Evolutionary conservation across 2,113 vertebrate genomes (phyloP), one percentile per base, ranked within the genome.

Genomic region (Eublepharis macularius): DNA sequence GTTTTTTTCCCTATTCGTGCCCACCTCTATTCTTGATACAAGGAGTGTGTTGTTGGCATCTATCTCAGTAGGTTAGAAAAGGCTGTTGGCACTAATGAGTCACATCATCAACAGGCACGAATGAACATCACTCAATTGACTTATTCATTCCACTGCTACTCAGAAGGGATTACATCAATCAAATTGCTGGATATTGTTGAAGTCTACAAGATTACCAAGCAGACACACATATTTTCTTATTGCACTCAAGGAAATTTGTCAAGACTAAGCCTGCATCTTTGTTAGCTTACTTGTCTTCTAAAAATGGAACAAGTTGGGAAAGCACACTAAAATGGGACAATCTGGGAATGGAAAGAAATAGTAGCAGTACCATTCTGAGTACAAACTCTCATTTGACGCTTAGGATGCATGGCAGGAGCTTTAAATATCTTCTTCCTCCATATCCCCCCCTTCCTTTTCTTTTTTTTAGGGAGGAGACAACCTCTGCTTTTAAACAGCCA

Each of bases 151-250:
- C 34, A 32, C 36, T 45, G 69, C 81, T 73, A 82, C 69, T 82
- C 36, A 60, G 51, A 39, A 60, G 51, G 69, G 51, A 73, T 82
- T 82, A 57, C 36, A 82, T 73, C 49, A 43, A 69, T 82, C 34
- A 82, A 82, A 60, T 7, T 82, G 51, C 68, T 72, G 68, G 80
- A 82, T 82, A 73, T 82, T 82, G 68, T 72, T 57, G 68, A 80
- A 82, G 68, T 36, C 68, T 82, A 43, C 41, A 82, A 41, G 80
- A 72, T 73, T 82, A 82, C 47, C 80, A 57, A 36, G 36, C 69
- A 70, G n/a, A 7, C 69, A 82, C 36, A 82, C 13, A 43, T 17
- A 34, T 34, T 60, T 14, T 70, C 36, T 63, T 74, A 74, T 60
- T 74, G 51, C 43, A 16, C 54, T n/a, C 26, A 39, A 82, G 51